Percentiles rank a stretch among this genome's conserved stretches.
phyloP scores from a whole-genome alignment of 2,797 vertebrate genomes.

The Acipenser oxyrinchus region DNA sequence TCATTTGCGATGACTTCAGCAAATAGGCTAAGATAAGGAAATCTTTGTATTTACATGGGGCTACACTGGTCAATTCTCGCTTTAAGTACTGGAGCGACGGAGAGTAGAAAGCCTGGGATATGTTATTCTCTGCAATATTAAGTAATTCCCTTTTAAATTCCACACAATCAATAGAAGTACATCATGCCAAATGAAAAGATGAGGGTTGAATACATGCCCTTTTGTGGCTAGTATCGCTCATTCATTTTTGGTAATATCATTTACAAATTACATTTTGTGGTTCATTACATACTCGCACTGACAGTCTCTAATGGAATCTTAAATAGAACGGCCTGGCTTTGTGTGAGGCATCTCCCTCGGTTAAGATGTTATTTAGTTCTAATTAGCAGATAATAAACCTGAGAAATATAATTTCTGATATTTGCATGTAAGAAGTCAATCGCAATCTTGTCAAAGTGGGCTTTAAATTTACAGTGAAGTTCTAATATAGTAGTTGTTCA shows the following conservation, averaged over 20 bases:
- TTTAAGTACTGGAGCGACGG: slow-evolving; percentile 60
- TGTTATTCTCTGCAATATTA: slow-evolving; percentile 52
- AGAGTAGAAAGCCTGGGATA: slow-evolving; percentile 40
- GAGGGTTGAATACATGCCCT: slow-evolving; percentile 55
- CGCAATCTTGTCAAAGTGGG: slow-evolving; percentile 52
- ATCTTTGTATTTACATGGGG: slow-evolving; percentile 80
- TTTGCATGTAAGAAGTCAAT: slow-evolving; percentile 71
- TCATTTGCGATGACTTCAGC: slow-evolving; percentile 65
- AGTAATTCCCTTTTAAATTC: slow-evolving; percentile 36
- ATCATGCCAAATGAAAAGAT: slow-evolving; percentile 57
- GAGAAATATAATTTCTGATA: slow-evolving; percentile 74
- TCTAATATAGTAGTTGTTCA: slow-evolving; percentile 23
- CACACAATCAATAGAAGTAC: slow-evolving; percentile 37
- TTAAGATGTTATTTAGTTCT: slow-evolving; percentile 80
- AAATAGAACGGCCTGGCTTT: slow-evolving; percentile 76
- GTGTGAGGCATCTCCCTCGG: slow-evolving; percentile 66
- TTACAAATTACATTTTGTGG: slow-evolving; percentile 97
- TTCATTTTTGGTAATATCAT: slow-evolving; percentile 84
- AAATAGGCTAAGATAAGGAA: slow-evolving; percentile 76
- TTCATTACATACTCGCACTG: slow-evolving; percentile 84
- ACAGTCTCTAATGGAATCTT: slow-evolving; percentile 80
- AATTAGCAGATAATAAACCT: slow-evolving; percentile 85
- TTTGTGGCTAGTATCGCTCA: slow-evolving; percentile 71
- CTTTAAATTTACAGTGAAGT: slow-evolving; percentile 63
- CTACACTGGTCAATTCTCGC: slow-evolving; percentile 73